Conservation (phyloP, 1,140 invertebrate species). For the Eumaeus atala region DNA sequence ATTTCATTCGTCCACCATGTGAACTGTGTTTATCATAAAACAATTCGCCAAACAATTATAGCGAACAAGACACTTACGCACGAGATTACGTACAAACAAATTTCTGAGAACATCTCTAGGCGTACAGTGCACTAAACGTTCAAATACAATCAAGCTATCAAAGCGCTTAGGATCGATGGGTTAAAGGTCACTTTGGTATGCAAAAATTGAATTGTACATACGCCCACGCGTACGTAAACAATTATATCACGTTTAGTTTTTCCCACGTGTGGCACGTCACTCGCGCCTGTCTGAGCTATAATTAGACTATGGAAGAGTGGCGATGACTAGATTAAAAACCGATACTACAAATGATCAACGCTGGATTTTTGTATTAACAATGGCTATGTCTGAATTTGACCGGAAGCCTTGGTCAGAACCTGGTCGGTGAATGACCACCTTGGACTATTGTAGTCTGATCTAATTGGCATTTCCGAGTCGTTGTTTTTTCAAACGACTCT, state of each 20-base stretch:
- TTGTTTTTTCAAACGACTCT: too few relatives aligned
- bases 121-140: neutral
- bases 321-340: slow-evolving; percentile 29
- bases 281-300: slow-evolving; percentile 28
- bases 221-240: slow-evolving; percentile 35
- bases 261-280: slow-evolving; percentile 38
- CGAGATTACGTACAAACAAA: too few relatives aligned
- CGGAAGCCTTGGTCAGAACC: neutral
- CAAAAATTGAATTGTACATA: slow-evolving; percentile 10
- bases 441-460: too few relatives aligned
- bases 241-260: slow-evolving; percentile 46
- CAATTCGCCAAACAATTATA: too few relatives aligned
- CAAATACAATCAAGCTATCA: slow-evolving; percentile 10
- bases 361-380: slow-evolving; percentile 17
- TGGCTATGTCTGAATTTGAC: neutral
- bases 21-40: too few relatives aligned
- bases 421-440: neutral
- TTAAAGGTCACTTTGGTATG: slow-evolving; percentile 18
- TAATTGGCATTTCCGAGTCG: too few relatives aligned
- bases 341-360: slow-evolving; percentile 22
- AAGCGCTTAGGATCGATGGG: slow-evolving; percentile 4
- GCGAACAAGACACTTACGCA: too few relatives aligned
- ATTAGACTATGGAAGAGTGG: slow-evolving; percentile 41
- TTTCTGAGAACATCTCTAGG: neutral
- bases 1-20: too few relatives aligned